Evolutionary conservation across 2,797 vertebrate genomes (phyloP), one percentile per base, ranked within the genome.

Genomic region (Poliocrania exsul): DNA sequence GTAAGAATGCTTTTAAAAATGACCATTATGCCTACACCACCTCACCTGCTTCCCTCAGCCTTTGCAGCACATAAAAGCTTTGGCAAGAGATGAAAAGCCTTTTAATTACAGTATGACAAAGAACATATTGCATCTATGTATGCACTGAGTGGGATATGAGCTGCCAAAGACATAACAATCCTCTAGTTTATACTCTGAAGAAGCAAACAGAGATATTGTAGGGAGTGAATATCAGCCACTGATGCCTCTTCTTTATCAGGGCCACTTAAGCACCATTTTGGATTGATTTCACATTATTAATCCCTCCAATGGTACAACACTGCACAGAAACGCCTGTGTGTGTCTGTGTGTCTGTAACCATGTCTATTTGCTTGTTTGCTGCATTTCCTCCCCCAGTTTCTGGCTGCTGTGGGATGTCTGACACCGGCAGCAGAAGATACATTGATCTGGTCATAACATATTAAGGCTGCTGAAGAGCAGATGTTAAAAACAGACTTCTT

Each of bases 101-200:
- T 93, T 86, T 78, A 81, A 90, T 82, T 86, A 17, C 8, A 19
- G 25, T 31, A 19, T 28, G 14, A 26, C 37, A 72, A 82, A 71
- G 71, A 86, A n/a, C 33, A 19, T 21, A 47, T 10, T 79, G 56
- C 74, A 57, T 60, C 90, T 94, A 10, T 96, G 81, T 89, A 77
- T 93, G 90, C 75, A 77, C 88, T 64, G 78, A 51, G 91, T 96
- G 96, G 97, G 97, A 97, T 96, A 94, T 96, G 95, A 98, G 95
- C 95, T 96, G 96, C 96, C 97, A 90, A 96, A 89, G 95, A 72
- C 91, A 84, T 88, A 97, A 96, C 97, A 97, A 97, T 97, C 97
- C 81, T 93, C 54, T 67, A 87, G 91, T 90, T 95, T 90, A 73
- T 90, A 81, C 56, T 93, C 79, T 70, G 89, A 97, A 93, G 97